Evolutionary conservation across 2,797 vertebrate species (phyloP), one percentile per base, ranked within the genome.

Genomic region (Phaenicophaeus curvirostris): DNA sequence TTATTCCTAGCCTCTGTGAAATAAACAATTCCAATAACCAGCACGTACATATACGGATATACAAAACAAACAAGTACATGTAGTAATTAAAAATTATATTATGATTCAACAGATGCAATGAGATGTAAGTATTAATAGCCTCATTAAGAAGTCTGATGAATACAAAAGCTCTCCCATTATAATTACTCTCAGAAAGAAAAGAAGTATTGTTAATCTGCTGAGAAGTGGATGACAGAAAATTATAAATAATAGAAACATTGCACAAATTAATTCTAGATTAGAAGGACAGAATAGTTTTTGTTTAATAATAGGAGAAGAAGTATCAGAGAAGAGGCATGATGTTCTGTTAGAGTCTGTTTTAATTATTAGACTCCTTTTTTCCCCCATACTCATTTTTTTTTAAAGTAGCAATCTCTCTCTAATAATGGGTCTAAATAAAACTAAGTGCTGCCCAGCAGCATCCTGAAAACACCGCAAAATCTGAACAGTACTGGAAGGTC

Each of bases 181-280:
- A 95, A 97, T 94, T 95, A 92, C 27, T 94, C 44, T 83, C 13
- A 62, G 71, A 85, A 93, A 88, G 53, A 89, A 93, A 94, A 69
- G 46, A 89, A 93, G 37, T 63, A 85, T 88, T 96, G 48, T 88
- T 95, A 96, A 97, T 97, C 90, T 71, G 42, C 63, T 93, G 67
- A 92, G 94, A 11, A 95, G 87, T 28, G 94, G 75, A 94, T 96
- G 96, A 91, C 58, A 92, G 89, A 96, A 97, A 98, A 96, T 97
- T 95, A 95, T 53, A 95, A 91, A 87, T 96, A 96, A 97, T 92
- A 62, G 77, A 96, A 97, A 96, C 24, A 94, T 59, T 91, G 51
- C 20, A 88, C 44, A 94, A 96, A 94, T 96, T 97, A 96, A 92
- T 94, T 95, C 41, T 90, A 91, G 14, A 97, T 95, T 97, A 95